These are phyloP conservation scores for Todiramphus saurophagus DNA, from an alignment of 2,113 vertebrate species.

Conservation along the genomic window DNA sequence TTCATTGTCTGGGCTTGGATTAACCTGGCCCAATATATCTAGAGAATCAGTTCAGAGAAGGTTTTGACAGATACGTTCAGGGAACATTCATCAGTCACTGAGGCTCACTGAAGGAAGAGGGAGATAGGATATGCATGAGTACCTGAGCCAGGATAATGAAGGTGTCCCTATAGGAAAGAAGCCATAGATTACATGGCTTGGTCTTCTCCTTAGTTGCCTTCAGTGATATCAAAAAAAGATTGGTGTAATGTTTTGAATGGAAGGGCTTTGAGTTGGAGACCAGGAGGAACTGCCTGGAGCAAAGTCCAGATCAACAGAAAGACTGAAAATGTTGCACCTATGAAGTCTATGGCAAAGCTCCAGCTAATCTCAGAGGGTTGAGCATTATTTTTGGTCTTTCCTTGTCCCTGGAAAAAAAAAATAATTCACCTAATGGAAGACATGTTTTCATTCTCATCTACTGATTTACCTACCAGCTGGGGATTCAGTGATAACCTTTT, in stretches of 20 bases:
- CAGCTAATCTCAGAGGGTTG: neutral
- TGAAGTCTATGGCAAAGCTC: neutral
- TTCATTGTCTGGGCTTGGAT: neutral
- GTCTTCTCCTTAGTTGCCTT: neutral
- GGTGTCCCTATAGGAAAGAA: neutral
- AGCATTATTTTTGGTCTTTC: neutral
- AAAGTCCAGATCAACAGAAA: neutral
- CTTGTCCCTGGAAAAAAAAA: neutral
- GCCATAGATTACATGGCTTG: neutral
- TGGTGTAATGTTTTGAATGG: neutral
- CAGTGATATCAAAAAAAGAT: neutral
- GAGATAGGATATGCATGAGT: neutral
- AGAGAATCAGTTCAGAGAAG: neutral
- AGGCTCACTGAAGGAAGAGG: neutral
- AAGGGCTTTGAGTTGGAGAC: neutral
- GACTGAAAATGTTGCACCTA: neutral
- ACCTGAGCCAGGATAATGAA: neutral
- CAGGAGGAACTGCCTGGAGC: neutral
- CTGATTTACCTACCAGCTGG: neutral
- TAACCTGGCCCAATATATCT: neutral
- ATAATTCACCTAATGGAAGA: neutral
- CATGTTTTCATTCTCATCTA: neutral
- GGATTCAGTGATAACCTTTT: neutral
- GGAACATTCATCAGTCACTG: neutral
- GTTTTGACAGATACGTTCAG: neutral